Evolutionary conservation across 2,888 invertebrate species (phyloP), one percentile per base, ranked within the genome.

Genomic region (Hemistola chrysoprasaria): DNA sequence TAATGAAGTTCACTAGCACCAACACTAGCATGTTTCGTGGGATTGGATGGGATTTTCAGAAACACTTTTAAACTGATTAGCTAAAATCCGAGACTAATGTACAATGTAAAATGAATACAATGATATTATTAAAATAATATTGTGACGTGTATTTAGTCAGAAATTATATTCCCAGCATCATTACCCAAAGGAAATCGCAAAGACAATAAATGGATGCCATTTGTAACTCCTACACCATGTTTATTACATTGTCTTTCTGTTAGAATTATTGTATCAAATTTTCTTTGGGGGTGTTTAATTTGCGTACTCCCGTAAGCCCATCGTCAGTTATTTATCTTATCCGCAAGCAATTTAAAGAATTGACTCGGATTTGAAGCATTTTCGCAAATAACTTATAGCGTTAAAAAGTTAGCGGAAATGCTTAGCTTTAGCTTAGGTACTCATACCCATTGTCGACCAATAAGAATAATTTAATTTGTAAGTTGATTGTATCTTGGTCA

Each of bases 161-260:
- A 47, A 66, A 64, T 62, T 59, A 59, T 61, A 66, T 65, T 65
- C 61, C 50, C 44, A 40, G 59, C 46, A 58, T 70, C 69, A 69
- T 74, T 71, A 71, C 60, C 57, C 56, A 60, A 66, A 65, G 59
- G 52, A 53, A 61, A 56, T 59, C 59, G 57, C 63, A 53, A 50
- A 65, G 61, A 65, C 63, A 63, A 71, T 65, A 65, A 71, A 75
- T 71, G 62, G 56, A 23, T 28, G 45, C 48, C 65, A 71, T 73
- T 72, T 71, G 60, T 72, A 57, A 62, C 54, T 43, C 62, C 57
- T 62, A 61, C 59, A 57, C 59, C 62, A 61, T 65, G 64, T 65
- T 66, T 61, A 65, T 62, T 62, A 59, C 56, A 53, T 59, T 53
- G 47, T 55, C 53, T 56, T 55, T 53, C 54, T 58, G 48, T 45